phyloP scores from a whole-genome alignment of 1,140 invertebrate genomes.

The Cyclina sinensis region DNA sequence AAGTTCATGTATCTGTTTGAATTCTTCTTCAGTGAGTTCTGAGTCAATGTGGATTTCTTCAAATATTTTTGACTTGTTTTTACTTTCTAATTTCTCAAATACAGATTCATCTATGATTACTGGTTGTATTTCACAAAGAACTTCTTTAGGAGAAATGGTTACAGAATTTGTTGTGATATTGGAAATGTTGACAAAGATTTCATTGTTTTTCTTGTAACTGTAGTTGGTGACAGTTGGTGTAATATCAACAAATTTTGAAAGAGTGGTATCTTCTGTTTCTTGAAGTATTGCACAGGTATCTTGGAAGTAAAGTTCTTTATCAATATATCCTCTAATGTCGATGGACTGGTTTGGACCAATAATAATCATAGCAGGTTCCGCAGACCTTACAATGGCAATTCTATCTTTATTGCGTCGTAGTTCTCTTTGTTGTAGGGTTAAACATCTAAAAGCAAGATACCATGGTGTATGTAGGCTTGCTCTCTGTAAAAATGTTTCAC shows the following conservation, averaged over 20 bases:
- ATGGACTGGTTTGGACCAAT: constrained; percentile 32
- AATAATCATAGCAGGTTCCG: neutral
- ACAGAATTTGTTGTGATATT: neutral
- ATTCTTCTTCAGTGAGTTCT: too few relatives aligned
- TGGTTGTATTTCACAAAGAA: neutral
- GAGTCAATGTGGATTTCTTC: neutral
- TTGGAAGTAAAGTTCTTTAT: neutral
- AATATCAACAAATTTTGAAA: constrained; percentile 38
- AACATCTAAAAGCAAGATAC: constrained; percentile 9
- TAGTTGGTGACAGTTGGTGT: constrained; percentile 9
- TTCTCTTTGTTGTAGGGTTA: neutral
- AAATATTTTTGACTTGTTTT: neutral
- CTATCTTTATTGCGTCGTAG: neutral
- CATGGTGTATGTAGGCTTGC: neutral
- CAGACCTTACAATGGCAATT: neutral
- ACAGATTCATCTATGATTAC: neutral
- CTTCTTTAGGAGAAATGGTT: neutral
- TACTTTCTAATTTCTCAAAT: too few relatives aligned
- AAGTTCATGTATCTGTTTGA: neutral
- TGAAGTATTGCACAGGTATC: constrained; percentile 34
- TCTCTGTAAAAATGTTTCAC: neutral
- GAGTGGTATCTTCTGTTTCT: constrained; percentile 35
- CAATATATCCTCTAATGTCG: constrained; percentile 39
- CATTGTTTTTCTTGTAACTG: constrained; percentile 10
- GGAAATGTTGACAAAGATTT: neutral